Base-by-base conservation (phyloP, 2,888 invertebrate species). In the Leptinotarsa haldemani region DNA sequence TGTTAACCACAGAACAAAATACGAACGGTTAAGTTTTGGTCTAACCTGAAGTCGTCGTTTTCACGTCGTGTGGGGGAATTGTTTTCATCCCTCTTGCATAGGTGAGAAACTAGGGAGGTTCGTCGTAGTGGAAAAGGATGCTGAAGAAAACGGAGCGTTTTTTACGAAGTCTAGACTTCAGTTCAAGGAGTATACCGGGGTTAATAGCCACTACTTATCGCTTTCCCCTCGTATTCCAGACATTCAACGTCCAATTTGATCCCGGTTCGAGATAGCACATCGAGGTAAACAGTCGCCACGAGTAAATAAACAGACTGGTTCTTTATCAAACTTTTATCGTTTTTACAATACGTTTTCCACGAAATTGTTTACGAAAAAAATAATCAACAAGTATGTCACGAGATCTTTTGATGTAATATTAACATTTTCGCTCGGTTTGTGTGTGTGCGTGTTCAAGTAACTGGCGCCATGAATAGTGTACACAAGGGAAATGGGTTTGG, bases 311-410 rank as follows among this genome's bases (percentile, higher is more conserved):
- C 56, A 68, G 46, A 68, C 15, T 30, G 12, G 30, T 40, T 61
- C 61, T 30, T 61, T 61, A 61, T 61, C 61, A 61, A n/a, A 9
- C 13, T 61, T 61, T 61, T 30, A 30, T 30, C 25, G 16, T 61
- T 61, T 61, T 40, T 61, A 40, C 61, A 25, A 61, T 61, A 40
- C 25, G 61, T 61, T 61, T 56, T 61, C 61, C n/a, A 30, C n/a
- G 61, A 61, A 61, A 68, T 58, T 68, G 68, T 68, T 68, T 56
- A 68, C 52, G 40, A 56, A 61, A 40, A 25, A 68, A 68, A 68
- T 68, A 56, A 22, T 40, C 30, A 53, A 53, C 67, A 67, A 67
- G 67, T 53, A 53, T 67, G 53, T 67, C 30, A 40, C 67, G 53
- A 52, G 67, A 30, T 40, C 30, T 22, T 16, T 53, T 53, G 67